Conservation (phyloP, 2,797 vertebrate genomes). For the Peromyscus eremicus region DNA sequence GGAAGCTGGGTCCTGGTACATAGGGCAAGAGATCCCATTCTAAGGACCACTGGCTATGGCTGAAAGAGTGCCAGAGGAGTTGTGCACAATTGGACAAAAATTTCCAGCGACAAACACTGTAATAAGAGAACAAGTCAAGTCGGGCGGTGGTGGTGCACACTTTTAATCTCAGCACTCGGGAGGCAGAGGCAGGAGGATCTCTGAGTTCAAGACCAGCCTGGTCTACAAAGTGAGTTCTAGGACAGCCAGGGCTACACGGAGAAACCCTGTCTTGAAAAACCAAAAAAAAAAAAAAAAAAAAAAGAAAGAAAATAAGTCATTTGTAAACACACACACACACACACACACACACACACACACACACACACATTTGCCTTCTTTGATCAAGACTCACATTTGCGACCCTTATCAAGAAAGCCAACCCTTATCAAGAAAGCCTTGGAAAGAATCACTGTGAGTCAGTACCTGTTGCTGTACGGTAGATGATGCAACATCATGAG, state of each 20-base stretch:
- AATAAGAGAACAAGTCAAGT: neutral
- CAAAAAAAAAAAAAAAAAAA: neutral
- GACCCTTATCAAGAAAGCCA: neutral
- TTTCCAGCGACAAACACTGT: neutral
- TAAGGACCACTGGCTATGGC: neutral
- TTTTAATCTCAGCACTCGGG: neutral
- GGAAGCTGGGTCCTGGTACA: neutral
- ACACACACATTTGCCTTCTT: neutral
- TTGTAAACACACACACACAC: neutral
- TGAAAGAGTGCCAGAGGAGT: neutral
- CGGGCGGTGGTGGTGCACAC: neutral
- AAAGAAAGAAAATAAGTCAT: neutral
- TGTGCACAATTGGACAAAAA: neutral
- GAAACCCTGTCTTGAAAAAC: neutral
- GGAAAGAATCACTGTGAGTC: neutral
- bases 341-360: neutral
- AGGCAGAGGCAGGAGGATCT: neutral
- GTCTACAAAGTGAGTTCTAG: neutral
- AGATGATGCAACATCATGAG: neutral
- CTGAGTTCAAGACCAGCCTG: neutral
- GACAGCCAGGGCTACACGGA: neutral
- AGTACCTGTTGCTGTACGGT: rapidly evolving
- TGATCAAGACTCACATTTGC: constrained; percentile 10
- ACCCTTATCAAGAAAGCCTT: neutral
- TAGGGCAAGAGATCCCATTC: neutral